These are phyloP conservation scores for Hydrozoanthus gracilis DNA, from an alignment of 92 coral and sea anemone species.

Conservation along the genomic window DNA sequence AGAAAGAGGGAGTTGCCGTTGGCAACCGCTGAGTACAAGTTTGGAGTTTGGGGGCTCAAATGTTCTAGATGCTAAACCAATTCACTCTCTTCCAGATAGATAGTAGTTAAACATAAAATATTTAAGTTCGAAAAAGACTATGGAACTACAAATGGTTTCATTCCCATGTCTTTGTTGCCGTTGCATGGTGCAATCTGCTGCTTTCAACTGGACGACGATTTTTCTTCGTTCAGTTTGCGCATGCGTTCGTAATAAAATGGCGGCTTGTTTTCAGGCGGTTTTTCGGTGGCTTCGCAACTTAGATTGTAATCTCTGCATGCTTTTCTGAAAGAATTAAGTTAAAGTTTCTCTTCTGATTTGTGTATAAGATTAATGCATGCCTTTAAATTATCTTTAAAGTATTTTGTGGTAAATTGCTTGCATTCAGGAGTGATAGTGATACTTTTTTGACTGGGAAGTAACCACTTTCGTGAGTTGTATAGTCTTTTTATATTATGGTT, in stretches of 20 bases:
- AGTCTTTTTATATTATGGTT: conserved; percentile 13
- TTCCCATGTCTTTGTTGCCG: conserved; percentile 35
- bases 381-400: background rate
- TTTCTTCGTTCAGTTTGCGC: conserved; percentile 16
- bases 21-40: too few relatives aligned
- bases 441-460: conserved; percentile 30
- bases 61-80: too few relatives aligned
- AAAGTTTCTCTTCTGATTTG: background rate
- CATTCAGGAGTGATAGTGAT: background rate
- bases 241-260: conserved; percentile 1
- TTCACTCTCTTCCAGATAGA: too few relatives aligned
- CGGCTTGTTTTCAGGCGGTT: background rate
- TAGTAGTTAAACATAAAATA: too few relatives aligned
- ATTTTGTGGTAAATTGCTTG: background rate
- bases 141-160: conserved; percentile 36
- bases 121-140: conserved; percentile 19
- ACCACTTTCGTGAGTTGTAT: conserved; percentile 2
- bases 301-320: conserved; percentile 4
- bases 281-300: conserved; percentile 31
- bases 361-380: background rate
- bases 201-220: background rate
- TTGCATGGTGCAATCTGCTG: background rate
- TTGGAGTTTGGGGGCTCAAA: too few relatives aligned
- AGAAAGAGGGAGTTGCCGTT: too few relatives aligned
- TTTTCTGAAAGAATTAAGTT: background rate